A percentile compares a stretch with the other conserved stretches of the same genome.
Evolutionary conservation across 2,888 invertebrate genomes (phyloP).

Genomic region (Cerastis rubricosa): DNA sequence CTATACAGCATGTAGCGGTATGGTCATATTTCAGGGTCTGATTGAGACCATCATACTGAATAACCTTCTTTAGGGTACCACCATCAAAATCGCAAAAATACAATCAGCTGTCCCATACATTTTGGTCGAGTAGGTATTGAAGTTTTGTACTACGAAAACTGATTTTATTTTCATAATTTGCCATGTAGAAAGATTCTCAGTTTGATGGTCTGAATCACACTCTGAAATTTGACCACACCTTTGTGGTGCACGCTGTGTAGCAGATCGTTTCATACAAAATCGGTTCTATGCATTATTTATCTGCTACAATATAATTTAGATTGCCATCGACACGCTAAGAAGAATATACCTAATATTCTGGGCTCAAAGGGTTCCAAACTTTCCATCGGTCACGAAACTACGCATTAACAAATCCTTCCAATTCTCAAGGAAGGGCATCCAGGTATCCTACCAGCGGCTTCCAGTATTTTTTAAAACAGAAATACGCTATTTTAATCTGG

Average conservation of each 20-base stretch:
- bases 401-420: not conserved
- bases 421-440: not conserved
- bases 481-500: not conserved
- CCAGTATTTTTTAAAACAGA: not conserved
- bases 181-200: not conserved
- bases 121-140: too few species aligned
- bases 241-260: not conserved
- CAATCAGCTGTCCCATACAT: too few species aligned
- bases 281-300: not conserved
- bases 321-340: not conserved
- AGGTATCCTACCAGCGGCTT: not conserved
- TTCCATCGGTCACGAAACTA: not conserved
- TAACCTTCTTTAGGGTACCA: too few species aligned
- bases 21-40: too few species aligned
- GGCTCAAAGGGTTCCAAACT: not conserved
- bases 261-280: not conserved
- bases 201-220: not conserved
- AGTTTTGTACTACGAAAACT: too few species aligned
- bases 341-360: not conserved
- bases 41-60: too few species aligned
- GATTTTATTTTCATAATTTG: not conserved
- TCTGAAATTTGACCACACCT: not conserved
- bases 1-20: not conserved
- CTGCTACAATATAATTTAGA: not conserved
- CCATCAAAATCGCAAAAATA: too few species aligned